phyloP scores from a whole-genome alignment of 2,888 invertebrate genomes.

The Nyleta sp. region DNA sequence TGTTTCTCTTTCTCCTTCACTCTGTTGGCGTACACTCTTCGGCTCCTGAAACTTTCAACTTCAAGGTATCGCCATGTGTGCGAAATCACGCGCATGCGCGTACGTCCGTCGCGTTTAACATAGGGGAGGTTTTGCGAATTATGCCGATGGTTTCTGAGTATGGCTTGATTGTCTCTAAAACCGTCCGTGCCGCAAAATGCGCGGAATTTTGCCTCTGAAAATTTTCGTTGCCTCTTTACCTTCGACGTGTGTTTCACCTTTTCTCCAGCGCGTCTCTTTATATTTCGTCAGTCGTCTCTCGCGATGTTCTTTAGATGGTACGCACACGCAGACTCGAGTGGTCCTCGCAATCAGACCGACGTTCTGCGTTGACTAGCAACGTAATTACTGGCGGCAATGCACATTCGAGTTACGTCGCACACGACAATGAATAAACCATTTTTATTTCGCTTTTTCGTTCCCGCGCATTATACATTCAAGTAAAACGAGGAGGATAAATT shows the following conservation, averaged over 20 bases:
- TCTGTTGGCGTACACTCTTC: conserved; percentile 38
- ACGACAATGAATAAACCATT: conserved; percentile 56
- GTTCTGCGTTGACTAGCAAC: conserved; percentile 45
- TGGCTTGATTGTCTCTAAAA: conserved; percentile 69
- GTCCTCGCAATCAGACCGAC: conserved; percentile 51
- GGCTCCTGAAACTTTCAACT: conserved; percentile 37
- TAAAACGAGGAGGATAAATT: conserved; percentile 19
- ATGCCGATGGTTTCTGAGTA: conserved; percentile 56
- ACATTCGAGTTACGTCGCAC: conserved; percentile 33
- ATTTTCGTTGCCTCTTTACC: conserved; percentile 60
- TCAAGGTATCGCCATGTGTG: conserved; percentile 44
- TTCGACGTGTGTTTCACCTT: conserved; percentile 47
- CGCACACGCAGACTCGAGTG: conserved; percentile 41
- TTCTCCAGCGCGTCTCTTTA: conserved; percentile 36
- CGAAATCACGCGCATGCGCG: conserved; percentile 45
- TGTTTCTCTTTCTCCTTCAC: conserved; percentile 45
- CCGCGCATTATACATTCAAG: conserved; percentile 26
- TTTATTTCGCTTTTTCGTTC: conserved; percentile 31
- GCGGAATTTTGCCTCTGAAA: conserved; percentile 54
- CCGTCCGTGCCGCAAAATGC: conserved; percentile 64
- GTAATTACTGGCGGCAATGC: conserved; percentile 52
- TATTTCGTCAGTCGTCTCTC: conserved; percentile 62
- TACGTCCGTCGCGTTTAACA: background rate
- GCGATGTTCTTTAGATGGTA: conserved; percentile 57
- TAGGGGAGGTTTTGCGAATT: conserved; percentile 47